Evolutionary conservation across 2,113 vertebrate species (phyloP), one percentile per base, ranked within the genome.

Genomic region (Oncorhynchus masou): DNA sequence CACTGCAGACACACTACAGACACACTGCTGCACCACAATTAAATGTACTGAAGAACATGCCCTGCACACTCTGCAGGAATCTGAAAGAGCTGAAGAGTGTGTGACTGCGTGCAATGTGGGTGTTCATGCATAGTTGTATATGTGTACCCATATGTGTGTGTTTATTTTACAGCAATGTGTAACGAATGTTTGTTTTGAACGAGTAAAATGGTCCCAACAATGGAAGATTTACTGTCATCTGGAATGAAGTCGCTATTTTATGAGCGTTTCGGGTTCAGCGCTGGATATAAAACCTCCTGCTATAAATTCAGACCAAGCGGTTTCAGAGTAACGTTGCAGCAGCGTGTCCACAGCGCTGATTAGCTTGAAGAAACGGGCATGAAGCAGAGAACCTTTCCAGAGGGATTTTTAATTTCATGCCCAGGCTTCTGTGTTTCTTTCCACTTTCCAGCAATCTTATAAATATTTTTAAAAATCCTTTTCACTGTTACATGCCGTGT

Each of bases 341-440:
- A 84, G 85, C 75, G 45, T 78, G 90, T 90, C 65, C 78, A 82
- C 70, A 60, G 51, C 51, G 69, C 77, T 81, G 71, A 87, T 83
- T 54, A 75, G 68, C 70, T 49, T 70, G 68, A 74, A 85, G 76
- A 82, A 74, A 71, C 22, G 2, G 34, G n/a, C 62, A 81, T 86
- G 86, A 87, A 90, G 89, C 83, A 82, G 77, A 64, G 71, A 80
- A 79, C 67, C 75, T 85, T 49, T 76, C 68, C 77, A 78, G 62
- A 54, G n/a, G 34, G 69, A 80, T 29, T 69, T 39, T 39, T 39
- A 8, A 8, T 81, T 80, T 68, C 66, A 70, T 71, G 65, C 22
- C 70, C 15, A 66, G 69, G 64, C 24, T 45, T 45, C 73, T 69
- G 22, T 39, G 34, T 39, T 39, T 39, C 34, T 39, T 39, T 39